phyloP scores from a whole-genome alignment of 2,113 vertebrate genomes.

The Psettodes erumei region DNA sequence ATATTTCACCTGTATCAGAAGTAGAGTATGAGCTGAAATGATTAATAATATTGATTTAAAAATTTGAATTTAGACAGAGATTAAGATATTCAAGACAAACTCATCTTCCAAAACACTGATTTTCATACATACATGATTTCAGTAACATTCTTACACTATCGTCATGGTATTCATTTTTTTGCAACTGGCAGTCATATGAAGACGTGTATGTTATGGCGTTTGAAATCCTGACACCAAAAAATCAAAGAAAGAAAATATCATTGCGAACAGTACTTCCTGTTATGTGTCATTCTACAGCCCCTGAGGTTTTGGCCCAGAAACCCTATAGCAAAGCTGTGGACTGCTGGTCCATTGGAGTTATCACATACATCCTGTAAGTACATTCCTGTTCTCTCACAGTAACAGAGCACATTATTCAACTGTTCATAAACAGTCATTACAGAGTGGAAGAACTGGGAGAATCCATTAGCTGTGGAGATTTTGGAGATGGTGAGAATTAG shows the following conservation, averaged over 20 bases:
- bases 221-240: no score
- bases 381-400: not conserved
- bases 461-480: no score
- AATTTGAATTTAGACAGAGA: not conserved
- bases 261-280: not conserved
- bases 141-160: not conserved
- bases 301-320: conserved; percentile 93
- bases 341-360: conserved; percentile 98
- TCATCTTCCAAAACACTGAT: not conserved
- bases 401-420: not conserved
- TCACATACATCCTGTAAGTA: conserved; percentile 96
- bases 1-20: not conserved
- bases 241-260: no score
- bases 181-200: no score
- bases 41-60: not conserved
- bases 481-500: no score
- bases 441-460: no score
- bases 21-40: not conserved
- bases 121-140: not conserved
- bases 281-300: conserved; percentile 82
- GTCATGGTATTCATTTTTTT: not conserved
- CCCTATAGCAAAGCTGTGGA: conserved; percentile 96
- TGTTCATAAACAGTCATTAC: not conserved
- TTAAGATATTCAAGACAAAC: not conserved
- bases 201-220: not conserved